Percentiles rank a stretch among this genome's conserved stretches.
Evolutionary conservation across 2,797 vertebrate species (phyloP).

Genomic region (Phaenicophaeus curvirostris): DNA sequence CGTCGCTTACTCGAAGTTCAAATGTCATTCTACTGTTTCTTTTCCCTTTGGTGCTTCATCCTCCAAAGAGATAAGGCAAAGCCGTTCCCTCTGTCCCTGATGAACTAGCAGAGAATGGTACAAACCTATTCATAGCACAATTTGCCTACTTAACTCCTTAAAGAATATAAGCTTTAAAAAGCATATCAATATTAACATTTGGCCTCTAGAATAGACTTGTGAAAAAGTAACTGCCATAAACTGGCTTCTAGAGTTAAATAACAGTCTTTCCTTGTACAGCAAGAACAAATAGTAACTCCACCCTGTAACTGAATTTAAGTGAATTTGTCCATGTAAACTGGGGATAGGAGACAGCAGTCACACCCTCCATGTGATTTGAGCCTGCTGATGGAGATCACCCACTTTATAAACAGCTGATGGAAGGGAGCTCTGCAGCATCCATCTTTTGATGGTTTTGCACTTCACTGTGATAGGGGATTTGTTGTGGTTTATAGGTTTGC

Average conservation of each 20-base stretch:
- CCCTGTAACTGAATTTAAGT: neutral
- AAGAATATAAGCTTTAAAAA: neutral
- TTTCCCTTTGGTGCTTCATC: no score
- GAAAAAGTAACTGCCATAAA: neutral
- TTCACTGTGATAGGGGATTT: neutral
- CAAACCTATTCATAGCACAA: neutral
- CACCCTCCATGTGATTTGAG: neutral
- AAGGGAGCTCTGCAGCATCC: neutral
- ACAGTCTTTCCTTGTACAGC: neutral
- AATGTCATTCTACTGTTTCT: no score
- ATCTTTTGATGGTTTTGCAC: rapidly evolving
- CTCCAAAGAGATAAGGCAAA: no score
- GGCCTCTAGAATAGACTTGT: neutral
- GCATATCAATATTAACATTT: neutral
- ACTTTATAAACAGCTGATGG: neutral
- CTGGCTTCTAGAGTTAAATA: neutral
- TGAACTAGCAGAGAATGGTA: neutral
- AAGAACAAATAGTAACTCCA: neutral
- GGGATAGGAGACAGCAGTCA: neutral
- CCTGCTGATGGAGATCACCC: neutral
- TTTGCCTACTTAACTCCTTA: neutral
- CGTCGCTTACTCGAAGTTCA: neutral
- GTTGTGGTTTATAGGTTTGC: neutral
- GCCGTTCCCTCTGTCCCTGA: no score
- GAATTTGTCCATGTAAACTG: neutral